phyloP scores from a whole-genome alignment of 2,888 invertebrate genomes.

The Calephelis perditalis region DNA sequence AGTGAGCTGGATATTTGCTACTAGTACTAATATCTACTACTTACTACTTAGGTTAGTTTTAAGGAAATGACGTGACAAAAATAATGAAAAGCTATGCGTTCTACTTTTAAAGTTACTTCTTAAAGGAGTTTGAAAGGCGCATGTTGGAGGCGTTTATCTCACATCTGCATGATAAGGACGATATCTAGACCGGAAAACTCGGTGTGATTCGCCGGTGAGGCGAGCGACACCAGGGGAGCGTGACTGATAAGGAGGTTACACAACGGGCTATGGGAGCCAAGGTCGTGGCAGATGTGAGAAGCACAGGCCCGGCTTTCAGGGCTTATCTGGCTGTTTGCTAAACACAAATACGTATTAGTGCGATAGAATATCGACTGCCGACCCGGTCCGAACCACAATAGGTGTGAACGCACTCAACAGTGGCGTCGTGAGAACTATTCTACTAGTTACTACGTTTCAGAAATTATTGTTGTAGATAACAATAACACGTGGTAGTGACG shows the following conservation, averaged over 20 bases:
- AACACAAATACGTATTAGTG: constrained; percentile 62
- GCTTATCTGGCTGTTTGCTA: constrained; percentile 69
- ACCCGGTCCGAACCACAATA: constrained; percentile 42
- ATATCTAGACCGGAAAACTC: constrained; percentile 70
- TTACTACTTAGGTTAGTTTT: too few relatives aligned
- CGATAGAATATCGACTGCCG: constrained; percentile 39
- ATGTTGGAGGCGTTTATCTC: constrained; percentile 24
- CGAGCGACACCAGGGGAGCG: constrained; percentile 51
- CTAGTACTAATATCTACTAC: too few relatives aligned
- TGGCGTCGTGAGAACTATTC: constrained; percentile 62
- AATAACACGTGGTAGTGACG: constrained; percentile 56
- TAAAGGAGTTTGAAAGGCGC: constrained; percentile 19
- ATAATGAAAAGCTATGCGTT: constrained; percentile 2
- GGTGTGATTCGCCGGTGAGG: constrained; percentile 56
- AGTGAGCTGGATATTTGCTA: too few relatives aligned
- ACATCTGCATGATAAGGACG: constrained; percentile 49
- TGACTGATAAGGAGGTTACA: constrained; percentile 73
- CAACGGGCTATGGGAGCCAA: constrained; percentile 66
- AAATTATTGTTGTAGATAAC: constrained; percentile 46
- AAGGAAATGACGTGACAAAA: too few relatives aligned
- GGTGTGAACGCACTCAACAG: constrained; percentile 60
- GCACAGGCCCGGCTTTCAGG: constrained; percentile 66
- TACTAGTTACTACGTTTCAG: constrained; percentile 51
- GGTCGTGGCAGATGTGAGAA: constrained; percentile 75
- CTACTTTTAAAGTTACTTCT: constrained; percentile 5